Conservation (phyloP, 2,888 invertebrate genomes). For the Leptura quadrifasciata region DNA sequence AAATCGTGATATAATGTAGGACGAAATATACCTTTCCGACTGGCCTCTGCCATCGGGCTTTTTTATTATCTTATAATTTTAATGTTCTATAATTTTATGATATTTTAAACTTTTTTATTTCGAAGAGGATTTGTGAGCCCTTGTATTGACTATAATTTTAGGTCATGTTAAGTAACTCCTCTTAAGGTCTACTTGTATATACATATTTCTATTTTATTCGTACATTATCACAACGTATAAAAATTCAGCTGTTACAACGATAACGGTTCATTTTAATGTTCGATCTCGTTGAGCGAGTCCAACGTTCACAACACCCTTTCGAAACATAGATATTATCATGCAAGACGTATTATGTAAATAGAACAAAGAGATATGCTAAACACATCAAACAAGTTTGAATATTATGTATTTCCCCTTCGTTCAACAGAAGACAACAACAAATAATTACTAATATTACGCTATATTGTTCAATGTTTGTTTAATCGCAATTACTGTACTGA, state of each 20-base stretch:
- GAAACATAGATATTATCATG: conserved; percentile 55
- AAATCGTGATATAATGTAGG: too few relatives aligned
- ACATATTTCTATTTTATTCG: background rate
- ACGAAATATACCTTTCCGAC: too few relatives aligned
- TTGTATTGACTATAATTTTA: too few relatives aligned
- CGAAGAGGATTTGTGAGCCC: too few relatives aligned
- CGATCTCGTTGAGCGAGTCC: conserved; percentile 48
- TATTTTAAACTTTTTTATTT: too few relatives aligned
- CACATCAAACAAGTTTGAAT: conserved; percentile 49
- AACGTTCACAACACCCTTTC: conserved; percentile 48
- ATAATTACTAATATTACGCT: conserved; percentile 47
- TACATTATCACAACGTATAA: background rate
- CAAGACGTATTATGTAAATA: conserved; percentile 58
- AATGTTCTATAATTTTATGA: too few relatives aligned
- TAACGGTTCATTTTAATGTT: conserved; percentile 20
- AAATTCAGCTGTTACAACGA: background rate
- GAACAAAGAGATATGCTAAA: conserved; percentile 55
- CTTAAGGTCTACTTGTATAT: background rate
- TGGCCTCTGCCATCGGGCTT: too few relatives aligned
- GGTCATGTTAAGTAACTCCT: too few relatives aligned
- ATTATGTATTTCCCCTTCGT: conserved; percentile 47
- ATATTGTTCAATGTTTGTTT: background rate
- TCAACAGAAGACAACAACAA: conserved; percentile 44
- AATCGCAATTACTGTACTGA: background rate
- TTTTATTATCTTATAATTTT: too few relatives aligned